phyloP scores from a whole-genome alignment of 2,888 invertebrate genomes.

The Amitus sp. region DNA sequence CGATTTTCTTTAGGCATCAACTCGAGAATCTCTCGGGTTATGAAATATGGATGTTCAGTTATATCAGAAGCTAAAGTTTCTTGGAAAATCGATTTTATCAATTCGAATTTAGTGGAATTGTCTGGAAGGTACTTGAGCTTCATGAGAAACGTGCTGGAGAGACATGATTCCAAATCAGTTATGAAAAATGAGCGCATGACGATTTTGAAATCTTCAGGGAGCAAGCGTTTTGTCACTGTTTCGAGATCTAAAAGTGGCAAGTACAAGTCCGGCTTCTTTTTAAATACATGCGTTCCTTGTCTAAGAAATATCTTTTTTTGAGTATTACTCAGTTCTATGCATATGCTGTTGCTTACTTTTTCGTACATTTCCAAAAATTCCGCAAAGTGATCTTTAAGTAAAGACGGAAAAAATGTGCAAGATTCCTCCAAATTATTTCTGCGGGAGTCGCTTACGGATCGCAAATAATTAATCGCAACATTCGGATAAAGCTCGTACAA shows the following conservation, averaged over 20 bases:
- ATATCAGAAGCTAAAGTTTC: conserved; percentile 44
- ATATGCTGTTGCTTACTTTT: neutral
- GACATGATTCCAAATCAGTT: conserved; percentile 12
- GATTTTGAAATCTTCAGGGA: conserved; percentile 39
- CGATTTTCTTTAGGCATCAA: conserved; percentile 50
- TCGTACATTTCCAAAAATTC: too few species aligned
- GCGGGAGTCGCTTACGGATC: too few species aligned
- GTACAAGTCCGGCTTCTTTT: conserved; percentile 43
- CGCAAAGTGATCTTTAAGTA: too few species aligned
- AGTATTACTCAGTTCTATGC: conserved; percentile 44
- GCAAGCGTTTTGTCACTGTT: conserved; percentile 35
- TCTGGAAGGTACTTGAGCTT: conserved; percentile 47
- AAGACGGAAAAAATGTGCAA: too few species aligned
- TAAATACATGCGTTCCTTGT: conserved; percentile 41
- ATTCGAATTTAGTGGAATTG: conserved; percentile 29
- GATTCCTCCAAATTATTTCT: too few species aligned
- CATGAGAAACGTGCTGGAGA: conserved; percentile 8
- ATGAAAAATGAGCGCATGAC: conserved; percentile 49
- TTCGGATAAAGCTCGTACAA: too few species aligned
- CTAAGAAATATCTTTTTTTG: conserved; percentile 47
- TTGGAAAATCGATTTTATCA: conserved; percentile 45
- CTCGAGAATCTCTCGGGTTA: conserved; percentile 39
- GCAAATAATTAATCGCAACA: too few species aligned
- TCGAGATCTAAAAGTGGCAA: conserved; percentile 44
- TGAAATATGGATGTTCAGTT: conserved; percentile 22